Base-by-base conservation (phyloP, 2,797 vertebrate species). In the Pelobates cultripes region DNA sequence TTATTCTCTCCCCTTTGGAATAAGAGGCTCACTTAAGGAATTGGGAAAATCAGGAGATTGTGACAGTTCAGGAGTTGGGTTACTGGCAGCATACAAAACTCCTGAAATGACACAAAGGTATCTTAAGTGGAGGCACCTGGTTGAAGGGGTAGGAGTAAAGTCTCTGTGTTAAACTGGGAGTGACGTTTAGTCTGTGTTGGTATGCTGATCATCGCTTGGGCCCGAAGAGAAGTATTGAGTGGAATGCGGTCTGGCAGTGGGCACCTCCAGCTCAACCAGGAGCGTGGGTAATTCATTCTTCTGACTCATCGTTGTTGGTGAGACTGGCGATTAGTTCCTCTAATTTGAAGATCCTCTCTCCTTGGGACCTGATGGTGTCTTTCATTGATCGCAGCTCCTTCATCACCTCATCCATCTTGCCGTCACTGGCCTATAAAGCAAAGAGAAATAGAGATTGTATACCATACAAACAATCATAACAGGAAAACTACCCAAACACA, bases 241-340 rank as follows among this genome's bases (percentile, higher is more conserved):
- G 88, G 93, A 92, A 94, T 87, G 93, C 93, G 94, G 92, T 89
- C 91, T 84, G 94, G 92, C 92, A 91, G 92, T 88, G 89, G 93
- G 88, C 89, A 68, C 75, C 79, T 55, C 40, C 79, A n/a, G 85
- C 90, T 92, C 87, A 87, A 92, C 92, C 92, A 88, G 88, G 89
- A 91, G 87, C 81, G 79, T 88, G 86, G 82, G 91, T 93, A 92
- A 82, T 81, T 57, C 9, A 47, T 10, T 77, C 73, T n/a, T 74
- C 69, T 82, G 80, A 85, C 85, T 87, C 87, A 80, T 86, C 85
- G 96, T 95, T 98, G 91, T 95, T 94, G 74, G 91, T 92, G 6
- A 97, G 93, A 93, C 97, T 97, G 80, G 96, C 95, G 94, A 99
- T 92, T 93, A 97, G 95, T 90, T 98, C 95, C 92, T 99, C 98